Evolutionary conservation across 1,140 invertebrate genomes (phyloP).

Genomic region (Tetramorium parvispinum): DNA sequence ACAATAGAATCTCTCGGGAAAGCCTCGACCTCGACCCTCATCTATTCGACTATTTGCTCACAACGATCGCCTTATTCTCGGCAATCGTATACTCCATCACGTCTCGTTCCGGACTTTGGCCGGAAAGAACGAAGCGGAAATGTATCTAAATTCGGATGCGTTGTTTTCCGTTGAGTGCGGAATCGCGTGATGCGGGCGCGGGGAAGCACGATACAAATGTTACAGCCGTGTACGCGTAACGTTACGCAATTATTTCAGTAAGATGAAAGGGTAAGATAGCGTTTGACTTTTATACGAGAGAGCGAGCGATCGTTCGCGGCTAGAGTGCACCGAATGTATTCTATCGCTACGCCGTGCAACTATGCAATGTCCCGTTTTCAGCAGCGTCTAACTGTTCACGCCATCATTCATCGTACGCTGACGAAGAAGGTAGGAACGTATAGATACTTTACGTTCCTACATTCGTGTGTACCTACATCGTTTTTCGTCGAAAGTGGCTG

Average conservation of each 20-base stretch:
- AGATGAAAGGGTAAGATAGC: conserved; percentile 54
- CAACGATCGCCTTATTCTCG: background rate
- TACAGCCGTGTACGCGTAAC: background rate
- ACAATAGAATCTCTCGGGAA: background rate
- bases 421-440: conserved; percentile 8
- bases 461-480: background rate
- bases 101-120: background rate
- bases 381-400: conserved; percentile 45
- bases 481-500: background rate
- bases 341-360: conserved; percentile 30
- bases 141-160: background rate
- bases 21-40: background rate
- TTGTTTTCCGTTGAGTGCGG: background rate
- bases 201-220: background rate
- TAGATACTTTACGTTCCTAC: background rate
- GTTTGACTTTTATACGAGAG: conserved; percentile 54
- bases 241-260: conserved; percentile 47
- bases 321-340: conserved; percentile 44
- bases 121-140: background rate
- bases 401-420: conserved; percentile 47
- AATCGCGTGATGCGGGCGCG: background rate
- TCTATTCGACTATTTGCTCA: background rate
- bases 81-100: background rate
- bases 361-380: conserved; percentile 49
- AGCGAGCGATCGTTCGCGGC: conserved; percentile 21